Evolutionary conservation across 2,888 invertebrate genomes (phyloP).

Genomic region (Himalopsyche tibetana): DNA sequence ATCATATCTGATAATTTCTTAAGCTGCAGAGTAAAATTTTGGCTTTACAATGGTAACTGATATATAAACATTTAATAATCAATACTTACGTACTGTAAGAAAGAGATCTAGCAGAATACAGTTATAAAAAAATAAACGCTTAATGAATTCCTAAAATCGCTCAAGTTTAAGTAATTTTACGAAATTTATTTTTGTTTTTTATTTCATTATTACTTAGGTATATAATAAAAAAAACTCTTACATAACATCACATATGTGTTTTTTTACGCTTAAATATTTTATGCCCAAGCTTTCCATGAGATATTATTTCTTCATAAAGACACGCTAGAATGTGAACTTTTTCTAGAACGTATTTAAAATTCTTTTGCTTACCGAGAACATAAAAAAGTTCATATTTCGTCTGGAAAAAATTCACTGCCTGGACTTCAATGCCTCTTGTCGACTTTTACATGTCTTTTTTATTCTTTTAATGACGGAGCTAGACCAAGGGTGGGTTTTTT

Average conservation of each 20-base stretch:
- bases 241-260: not conserved
- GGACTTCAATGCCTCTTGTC: conserved; percentile 25
- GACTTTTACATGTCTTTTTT: conserved; percentile 34
- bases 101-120: too few relatives aligned
- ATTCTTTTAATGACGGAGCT: conserved; percentile 34
- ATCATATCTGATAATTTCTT: too few relatives aligned
- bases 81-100: too few relatives aligned
- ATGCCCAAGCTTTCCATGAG: not conserved
- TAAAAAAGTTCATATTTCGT: conserved; percentile 25
- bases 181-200: too few relatives aligned
- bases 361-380: conserved; percentile 18
- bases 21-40: too few relatives aligned
- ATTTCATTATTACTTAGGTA: not conserved
- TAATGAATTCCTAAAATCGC: too few relatives aligned
- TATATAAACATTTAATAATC: too few relatives aligned
- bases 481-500: conserved; percentile 18
- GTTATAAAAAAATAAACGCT: too few relatives aligned
- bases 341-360: conserved; percentile 29
- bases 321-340: not conserved
- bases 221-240: not conserved
- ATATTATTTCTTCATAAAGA: conserved; percentile 33
- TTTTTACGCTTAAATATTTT: not conserved
- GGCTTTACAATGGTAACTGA: too few relatives aligned
- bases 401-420: not conserved
- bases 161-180: not conserved